A percentile compares a stretch with the other conserved stretches of the same genome.
These are phyloP conservation scores for Ciconia maguari DNA, from an alignment of 2,113 vertebrate genomes.

Conservation along the genomic window DNA sequence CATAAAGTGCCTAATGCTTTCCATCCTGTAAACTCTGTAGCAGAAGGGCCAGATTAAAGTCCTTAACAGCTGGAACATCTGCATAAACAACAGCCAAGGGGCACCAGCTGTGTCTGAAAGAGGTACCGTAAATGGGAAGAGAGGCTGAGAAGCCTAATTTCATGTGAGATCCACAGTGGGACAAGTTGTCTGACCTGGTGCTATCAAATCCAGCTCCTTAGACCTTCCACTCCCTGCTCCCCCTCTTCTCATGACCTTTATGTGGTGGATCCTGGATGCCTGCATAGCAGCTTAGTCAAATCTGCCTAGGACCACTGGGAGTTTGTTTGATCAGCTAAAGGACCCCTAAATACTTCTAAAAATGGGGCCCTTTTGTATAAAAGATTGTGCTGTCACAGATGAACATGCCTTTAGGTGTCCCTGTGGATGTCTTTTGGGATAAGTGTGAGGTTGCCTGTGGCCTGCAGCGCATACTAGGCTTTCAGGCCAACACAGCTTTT, in stretches of 20 bases:
- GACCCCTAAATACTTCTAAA: neutral
- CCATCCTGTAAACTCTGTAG: neutral
- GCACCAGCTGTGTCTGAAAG: slow-evolving; percentile 18
- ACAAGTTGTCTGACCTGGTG: neutral
- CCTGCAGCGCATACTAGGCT: neutral
- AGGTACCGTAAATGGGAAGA: neutral
- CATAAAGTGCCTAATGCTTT: neutral
- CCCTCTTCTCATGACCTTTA: neutral
- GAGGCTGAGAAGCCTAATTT: neutral
- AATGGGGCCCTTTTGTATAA: neutral
- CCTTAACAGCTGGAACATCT: slow-evolving; percentile 30
- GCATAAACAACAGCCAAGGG: neutral
- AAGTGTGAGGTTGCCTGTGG: neutral
- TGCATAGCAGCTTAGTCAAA: neutral
- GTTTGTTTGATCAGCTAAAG: neutral
- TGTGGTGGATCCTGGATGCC: neutral
- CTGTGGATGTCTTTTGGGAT: neutral
- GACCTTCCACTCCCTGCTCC: neutral
- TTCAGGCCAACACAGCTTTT: neutral
- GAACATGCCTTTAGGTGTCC: neutral
- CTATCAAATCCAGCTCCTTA: neutral
- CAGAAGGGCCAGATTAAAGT: neutral
- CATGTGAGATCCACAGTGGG: neutral
- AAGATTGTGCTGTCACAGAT: neutral
- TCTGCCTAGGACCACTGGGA: neutral